phyloP scores from a whole-genome alignment of 2,797 vertebrate genomes.

The Astyanax mexicanus region DNA sequence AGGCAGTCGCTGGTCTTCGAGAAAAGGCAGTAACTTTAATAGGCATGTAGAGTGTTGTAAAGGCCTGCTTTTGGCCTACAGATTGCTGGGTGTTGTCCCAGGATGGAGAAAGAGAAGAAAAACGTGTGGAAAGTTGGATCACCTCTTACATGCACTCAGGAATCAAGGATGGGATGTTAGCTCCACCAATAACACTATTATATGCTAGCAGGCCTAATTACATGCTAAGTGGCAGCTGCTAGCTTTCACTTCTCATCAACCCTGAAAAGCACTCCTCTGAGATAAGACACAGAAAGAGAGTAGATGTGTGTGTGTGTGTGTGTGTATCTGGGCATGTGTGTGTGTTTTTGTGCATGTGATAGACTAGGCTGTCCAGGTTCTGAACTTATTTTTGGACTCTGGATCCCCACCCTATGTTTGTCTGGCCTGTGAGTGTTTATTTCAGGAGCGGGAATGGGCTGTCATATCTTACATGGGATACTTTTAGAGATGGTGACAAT shows the following conservation, averaged over 20 bases:
- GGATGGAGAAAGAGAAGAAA: slow-evolving; percentile 39
- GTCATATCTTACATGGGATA: not conserved
- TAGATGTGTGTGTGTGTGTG: not conserved
- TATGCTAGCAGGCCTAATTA: not conserved
- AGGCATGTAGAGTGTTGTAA: slow-evolving; percentile 51
- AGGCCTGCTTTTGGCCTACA: slow-evolving; percentile 51
- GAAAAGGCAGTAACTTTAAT: slow-evolving; percentile 53
- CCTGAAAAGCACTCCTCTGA: not conserved
- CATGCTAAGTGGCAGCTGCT: not conserved
- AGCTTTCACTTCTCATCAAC: not conserved
- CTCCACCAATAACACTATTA: not conserved
- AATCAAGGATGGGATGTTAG: not conserved
- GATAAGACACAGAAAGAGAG: not conserved
- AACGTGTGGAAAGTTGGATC: slow-evolving; percentile 45
- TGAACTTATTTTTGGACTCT: slow-evolving; percentile 13
- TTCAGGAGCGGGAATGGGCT: not conserved
- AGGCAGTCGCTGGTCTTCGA: slow-evolving; percentile 45
- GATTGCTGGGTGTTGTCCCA: slow-evolving; percentile 67
- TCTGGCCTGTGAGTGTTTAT: not conserved
- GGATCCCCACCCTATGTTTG: slow-evolving; percentile 13
- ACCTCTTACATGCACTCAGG: not conserved
- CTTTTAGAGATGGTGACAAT: not conserved
- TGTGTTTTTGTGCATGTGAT: not conserved
- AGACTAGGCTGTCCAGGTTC: slow-evolving; percentile 4
- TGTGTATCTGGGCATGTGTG: not conserved